Base-by-base conservation (phyloP, 2,888 invertebrate species). In the Tetranychus piercei region DNA sequence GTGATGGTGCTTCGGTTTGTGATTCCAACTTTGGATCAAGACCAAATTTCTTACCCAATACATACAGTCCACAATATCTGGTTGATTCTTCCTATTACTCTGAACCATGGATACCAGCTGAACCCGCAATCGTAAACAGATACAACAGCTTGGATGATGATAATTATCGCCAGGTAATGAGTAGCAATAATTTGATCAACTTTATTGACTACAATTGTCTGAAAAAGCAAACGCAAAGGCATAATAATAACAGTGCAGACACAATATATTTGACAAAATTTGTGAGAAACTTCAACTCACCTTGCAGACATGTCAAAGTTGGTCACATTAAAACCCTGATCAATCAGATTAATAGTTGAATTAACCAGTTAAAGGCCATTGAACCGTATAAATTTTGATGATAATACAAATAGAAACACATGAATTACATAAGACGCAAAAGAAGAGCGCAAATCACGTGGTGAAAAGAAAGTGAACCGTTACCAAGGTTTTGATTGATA, bases 61-160 rank as follows among this genome's bases (percentile, higher is more conserved):
- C 55, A 9, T 55, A 15, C 15, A 15, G 15, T 3, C 55, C 55
- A 15, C 55, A 55, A 55, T 55, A 55, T 15, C 9, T 2, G 3
- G 15, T 55, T 9, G 55, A 55, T 15, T 9, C 55, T 55, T 55
- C 55, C 9, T 55, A 55, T 55, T 55, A 55, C 15, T 6, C 55
- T 15, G 55, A 55, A 15, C 15, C 55, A 9, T 55, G 55, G 55
- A 15, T 7, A 55, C 55, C 55, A 9, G 55, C 55, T 3, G 55
- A 55, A 3, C 55, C 55, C 55, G 9, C 11, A 15, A 55, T 55
- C 15, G 88, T 91, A 18, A 87, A 87, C 79, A 87, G 84, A 76
- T 90, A 88, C 81, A 89, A 92, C 81, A 88, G 88, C 76, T 88
- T 87, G 3, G 89, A 90, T 81, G 94, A 94, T 78, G 94, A 96